These are phyloP conservation scores for Parapristionchus giblindavisi DNA, from an alignment of 2,888 invertebrate species.

Conservation along the genomic window DNA sequence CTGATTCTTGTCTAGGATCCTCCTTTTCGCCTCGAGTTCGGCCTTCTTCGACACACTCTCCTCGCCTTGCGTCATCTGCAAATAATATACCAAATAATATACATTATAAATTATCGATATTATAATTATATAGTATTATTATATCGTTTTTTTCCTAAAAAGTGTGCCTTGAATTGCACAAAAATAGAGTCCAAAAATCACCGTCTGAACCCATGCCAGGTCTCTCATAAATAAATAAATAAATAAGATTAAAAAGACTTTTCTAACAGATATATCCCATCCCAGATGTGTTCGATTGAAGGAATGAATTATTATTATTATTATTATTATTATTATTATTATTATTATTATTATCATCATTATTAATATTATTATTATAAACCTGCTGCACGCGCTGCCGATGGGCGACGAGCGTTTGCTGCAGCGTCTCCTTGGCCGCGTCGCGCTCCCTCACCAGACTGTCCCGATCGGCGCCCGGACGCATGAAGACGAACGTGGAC, in stretches of 20 bases:
- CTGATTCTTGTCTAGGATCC: conserved; percentile 58
- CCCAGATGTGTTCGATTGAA: no score
- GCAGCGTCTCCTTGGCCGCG: conserved; percentile 88
- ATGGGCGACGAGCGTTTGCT: conserved; percentile 81
- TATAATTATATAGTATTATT: no score
- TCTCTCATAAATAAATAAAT: no score
- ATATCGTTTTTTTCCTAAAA: neutral
- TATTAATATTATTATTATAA: no score
- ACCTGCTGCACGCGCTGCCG: conserved; percentile 57
- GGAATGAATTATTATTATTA: no score
- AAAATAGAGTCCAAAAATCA: neutral
- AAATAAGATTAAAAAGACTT: no score
- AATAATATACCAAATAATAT: neutral
- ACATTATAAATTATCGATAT: neutral
- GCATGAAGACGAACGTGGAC: conserved; percentile 94
- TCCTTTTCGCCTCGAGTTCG: conserved; percentile 59
- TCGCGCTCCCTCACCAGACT: conserved; percentile 89
- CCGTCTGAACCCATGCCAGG: neutral
- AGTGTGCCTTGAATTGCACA: neutral
- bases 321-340: no score
- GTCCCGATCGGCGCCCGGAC: conserved; percentile 81
- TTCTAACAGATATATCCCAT: no score
- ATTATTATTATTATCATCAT: no score
- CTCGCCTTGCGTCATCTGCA: conserved; percentile 53
- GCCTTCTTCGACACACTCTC: conserved; percentile 50